A percentile compares a stretch with the other conserved stretches of the same genome.
Evolutionary conservation across 2,888 invertebrate genomes (phyloP).

Genomic region (Pristionchus japonicus): DNA sequence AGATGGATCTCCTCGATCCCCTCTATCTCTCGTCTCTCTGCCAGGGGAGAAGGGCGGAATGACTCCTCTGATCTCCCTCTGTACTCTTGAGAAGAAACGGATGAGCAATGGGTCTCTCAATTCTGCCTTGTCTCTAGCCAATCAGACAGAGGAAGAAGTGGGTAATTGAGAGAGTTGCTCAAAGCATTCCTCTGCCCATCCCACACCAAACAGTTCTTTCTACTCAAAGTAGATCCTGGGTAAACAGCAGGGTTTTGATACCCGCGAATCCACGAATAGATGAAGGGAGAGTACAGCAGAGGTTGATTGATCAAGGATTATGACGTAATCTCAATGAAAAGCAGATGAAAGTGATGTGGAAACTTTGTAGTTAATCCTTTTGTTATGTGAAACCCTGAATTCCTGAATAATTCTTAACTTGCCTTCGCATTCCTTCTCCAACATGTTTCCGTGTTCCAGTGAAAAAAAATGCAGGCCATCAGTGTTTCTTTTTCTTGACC

Average conservation of each 20-base stretch:
- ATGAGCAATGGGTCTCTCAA: background rate
- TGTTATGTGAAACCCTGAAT: too few relatives aligned
- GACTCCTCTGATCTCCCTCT: background rate
- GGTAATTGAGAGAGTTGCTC: background rate
- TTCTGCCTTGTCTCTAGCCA: background rate
- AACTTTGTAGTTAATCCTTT: background rate
- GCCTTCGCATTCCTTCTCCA: too few relatives aligned
- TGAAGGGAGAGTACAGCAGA: background rate
- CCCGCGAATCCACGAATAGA: slow-evolving; percentile 17
- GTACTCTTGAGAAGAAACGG: too few relatives aligned
- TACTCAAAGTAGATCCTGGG: slow-evolving; percentile 37
- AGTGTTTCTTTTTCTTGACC: too few relatives aligned
- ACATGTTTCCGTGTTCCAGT: too few relatives aligned
- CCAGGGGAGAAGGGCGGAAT: too few relatives aligned
- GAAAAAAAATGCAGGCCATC: too few relatives aligned
- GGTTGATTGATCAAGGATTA: background rate
- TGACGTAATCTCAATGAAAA: background rate
- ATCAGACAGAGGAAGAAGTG: background rate
- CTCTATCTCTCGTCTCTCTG: too few relatives aligned
- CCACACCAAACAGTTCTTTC: slow-evolving; percentile 4
- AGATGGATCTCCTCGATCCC: too few relatives aligned
- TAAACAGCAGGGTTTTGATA: background rate
- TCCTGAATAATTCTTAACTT: too few relatives aligned
- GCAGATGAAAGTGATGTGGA: background rate
- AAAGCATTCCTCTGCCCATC: background rate